Conservation (phyloP, 2,113 vertebrate species). For the Platanista minor region DNA sequence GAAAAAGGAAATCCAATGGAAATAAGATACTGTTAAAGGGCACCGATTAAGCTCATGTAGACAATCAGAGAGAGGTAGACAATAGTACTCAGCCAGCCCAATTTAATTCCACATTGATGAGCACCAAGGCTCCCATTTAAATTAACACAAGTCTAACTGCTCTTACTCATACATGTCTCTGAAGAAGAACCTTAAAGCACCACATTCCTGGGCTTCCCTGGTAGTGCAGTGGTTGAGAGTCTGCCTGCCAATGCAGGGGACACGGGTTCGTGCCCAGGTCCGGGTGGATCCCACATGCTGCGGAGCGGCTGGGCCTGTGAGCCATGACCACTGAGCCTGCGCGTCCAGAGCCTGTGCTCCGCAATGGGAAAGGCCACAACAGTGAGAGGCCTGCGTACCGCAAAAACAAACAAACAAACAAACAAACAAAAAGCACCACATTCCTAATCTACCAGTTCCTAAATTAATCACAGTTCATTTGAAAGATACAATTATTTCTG, state of each 20-base stretch:
- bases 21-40: background rate
- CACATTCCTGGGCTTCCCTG: too few species aligned
- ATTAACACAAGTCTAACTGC: conserved; percentile 1
- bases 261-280: too few species aligned
- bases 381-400: too few species aligned
- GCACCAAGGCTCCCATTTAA: background rate
- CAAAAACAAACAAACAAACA: too few species aligned
- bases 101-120: background rate
- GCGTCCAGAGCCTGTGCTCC: too few species aligned
- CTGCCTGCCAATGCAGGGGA: too few species aligned
- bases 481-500: conserved; percentile 19
- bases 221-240: too few species aligned
- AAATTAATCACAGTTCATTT: conserved; percentile 48
- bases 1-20: background rate
- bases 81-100: background rate
- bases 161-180: background rate
- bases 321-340: too few species aligned
- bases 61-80: background rate
- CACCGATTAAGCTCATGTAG: background rate
- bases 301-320: too few species aligned
- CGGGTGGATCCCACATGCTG: too few species aligned
- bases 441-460: conserved; percentile 1
- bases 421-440: background rate
- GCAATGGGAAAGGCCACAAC: too few species aligned
- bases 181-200: conserved; percentile 1